phyloP scores from a whole-genome alignment of 2,888 invertebrate species.

The Acrocera orbiculus region DNA sequence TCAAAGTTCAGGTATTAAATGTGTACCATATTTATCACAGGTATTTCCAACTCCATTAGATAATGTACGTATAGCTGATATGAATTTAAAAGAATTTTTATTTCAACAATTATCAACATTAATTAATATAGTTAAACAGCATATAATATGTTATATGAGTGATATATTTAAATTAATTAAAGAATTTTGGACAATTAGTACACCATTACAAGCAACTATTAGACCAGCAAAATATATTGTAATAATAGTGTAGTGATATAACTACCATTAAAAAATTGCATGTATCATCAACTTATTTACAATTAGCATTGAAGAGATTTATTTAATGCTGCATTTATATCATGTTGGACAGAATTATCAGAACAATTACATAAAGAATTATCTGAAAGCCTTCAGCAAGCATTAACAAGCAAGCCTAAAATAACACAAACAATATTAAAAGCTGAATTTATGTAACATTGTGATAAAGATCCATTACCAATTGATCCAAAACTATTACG shows the following conservation, averaged over 20 bases:
- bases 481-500: constrained; percentile 75
- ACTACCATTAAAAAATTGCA: constrained; percentile 63
- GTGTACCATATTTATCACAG: constrained; percentile 81
- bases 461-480: constrained; percentile 88
- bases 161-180: constrained; percentile 86
- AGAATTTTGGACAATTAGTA: constrained; percentile 69
- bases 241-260: constrained; percentile 45
- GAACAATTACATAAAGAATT: constrained; percentile 60
- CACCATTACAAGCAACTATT: constrained; percentile 61
- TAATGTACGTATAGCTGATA: constrained; percentile 78
- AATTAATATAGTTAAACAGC: constrained; percentile 90
- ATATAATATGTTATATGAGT: constrained; percentile 88
- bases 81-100: constrained; percentile 76
- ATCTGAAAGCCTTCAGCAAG: constrained; percentile 71
- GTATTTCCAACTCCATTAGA: constrained; percentile 77
- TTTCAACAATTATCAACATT: constrained; percentile 88
- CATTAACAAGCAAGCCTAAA: constrained; percentile 82
- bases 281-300: constrained; percentile 67
- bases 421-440: constrained; percentile 92
- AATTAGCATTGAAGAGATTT: constrained; percentile 83
- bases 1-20: constrained; percentile 86
- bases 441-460: constrained; percentile 99
- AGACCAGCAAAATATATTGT: constrained; percentile 48
- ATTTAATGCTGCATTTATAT: constrained; percentile 97
- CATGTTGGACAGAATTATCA: constrained; percentile 93